Conservation (phyloP, 2,797 vertebrate species). For the Merluccius polli region DNA sequence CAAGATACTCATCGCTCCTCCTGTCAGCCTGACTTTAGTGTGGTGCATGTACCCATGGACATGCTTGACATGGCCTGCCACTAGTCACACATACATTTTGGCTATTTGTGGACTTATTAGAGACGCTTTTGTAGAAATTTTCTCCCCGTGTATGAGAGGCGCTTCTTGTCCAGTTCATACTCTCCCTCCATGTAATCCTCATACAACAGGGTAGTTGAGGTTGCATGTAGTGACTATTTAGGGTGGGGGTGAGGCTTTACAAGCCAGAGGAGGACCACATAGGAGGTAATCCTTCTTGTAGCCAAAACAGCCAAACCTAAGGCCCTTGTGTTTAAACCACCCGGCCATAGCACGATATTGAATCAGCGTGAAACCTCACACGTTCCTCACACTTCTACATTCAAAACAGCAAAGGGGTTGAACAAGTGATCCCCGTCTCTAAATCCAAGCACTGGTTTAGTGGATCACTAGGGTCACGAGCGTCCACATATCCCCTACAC, state of each 20-base stretch:
- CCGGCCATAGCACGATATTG: slow-evolving; percentile 55
- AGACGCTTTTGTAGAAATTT: slow-evolving; percentile 4
- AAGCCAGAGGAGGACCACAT: slow-evolving; percentile 46
- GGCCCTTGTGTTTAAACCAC: slow-evolving; percentile 58
- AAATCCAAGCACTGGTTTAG: slow-evolving; percentile 36
- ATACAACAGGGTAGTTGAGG: not conserved
- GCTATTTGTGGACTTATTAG: slow-evolving; percentile 20
- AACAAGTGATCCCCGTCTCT: slow-evolving; percentile 24
- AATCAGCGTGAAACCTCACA: slow-evolving; percentile 55
- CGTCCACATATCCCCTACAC: slow-evolving; percentile 54
- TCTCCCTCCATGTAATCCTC: too few relatives aligned
- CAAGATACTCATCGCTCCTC: slow-evolving; percentile 49
- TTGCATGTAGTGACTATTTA: not conserved
- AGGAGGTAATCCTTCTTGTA: slow-evolving; percentile 63
- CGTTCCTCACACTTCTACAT: slow-evolving; percentile 38
- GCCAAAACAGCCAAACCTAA: slow-evolving; percentile 65
- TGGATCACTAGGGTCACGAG: slow-evolving; percentile 58
- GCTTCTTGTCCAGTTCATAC: not conserved
- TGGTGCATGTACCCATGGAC: slow-evolving; percentile 30
- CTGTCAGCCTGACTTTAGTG: slow-evolving; percentile 48
- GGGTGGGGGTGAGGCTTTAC: not conserved
- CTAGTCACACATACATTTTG: slow-evolving; percentile 37
- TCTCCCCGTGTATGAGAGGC: not conserved
- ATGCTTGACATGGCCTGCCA: slow-evolving; percentile 39
- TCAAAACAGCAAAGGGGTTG: slow-evolving; percentile 11